These are phyloP conservation scores for Coecobrya sp. DNA, from an alignment of 2,888 invertebrate species.

Conservation along the genomic window DNA sequence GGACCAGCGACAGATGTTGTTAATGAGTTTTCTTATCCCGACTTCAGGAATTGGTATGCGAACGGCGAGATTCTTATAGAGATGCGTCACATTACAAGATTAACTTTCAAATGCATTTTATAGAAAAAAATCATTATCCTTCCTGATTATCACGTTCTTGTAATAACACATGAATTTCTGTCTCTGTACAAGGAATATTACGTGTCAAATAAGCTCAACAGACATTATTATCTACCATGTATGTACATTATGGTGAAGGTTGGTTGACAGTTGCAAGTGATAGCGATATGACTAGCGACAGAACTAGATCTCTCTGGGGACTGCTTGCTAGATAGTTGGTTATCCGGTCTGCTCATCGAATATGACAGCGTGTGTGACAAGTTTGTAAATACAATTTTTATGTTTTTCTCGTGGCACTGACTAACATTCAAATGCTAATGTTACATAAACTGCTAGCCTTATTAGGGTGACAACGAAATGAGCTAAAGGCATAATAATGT, in stretches of 20 bases:
- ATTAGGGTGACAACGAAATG: neutral
- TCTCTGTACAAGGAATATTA: neutral
- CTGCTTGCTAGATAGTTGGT: neutral
- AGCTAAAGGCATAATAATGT: neutral
- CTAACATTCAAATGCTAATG: neutral
- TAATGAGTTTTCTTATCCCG: neutral
- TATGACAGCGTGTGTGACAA: constrained; percentile 35
- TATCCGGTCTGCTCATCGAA: constrained; percentile 15
- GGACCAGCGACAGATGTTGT: constrained; percentile 10
- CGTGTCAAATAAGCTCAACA: neutral
- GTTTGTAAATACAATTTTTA: constrained; percentile 42
- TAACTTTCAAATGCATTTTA: neutral
- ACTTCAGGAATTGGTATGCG: neutral
- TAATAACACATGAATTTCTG: neutral
- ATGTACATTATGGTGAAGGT: neutral
- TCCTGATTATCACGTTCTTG: neutral
- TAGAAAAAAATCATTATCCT: neutral
- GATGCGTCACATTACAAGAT: too few species aligned
- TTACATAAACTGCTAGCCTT: neutral
- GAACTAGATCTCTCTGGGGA: constrained; percentile 15
- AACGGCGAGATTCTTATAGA: too few species aligned
- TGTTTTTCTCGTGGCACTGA: constrained; percentile 1
- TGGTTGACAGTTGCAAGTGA: constrained; percentile 20
- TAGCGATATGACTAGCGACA: neutral
- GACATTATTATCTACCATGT: neutral